These are phyloP conservation scores for Nephrotoma appendiculata DNA, from an alignment of 2,888 invertebrate species.

Conservation along the genomic window DNA sequence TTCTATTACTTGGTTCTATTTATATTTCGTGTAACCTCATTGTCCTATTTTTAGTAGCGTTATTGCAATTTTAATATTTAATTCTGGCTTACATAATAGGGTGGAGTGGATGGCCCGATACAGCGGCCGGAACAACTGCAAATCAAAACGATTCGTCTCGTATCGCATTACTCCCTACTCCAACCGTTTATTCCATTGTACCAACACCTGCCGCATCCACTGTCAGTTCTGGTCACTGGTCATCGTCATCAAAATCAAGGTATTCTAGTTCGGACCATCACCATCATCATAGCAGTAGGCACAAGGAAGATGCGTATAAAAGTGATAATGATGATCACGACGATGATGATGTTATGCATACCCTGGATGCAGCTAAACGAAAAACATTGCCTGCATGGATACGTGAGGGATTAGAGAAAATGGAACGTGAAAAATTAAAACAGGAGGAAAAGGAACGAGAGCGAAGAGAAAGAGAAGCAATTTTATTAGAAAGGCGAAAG, in stretches of 20 bases:
- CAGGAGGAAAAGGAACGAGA: slow-evolving; percentile 69
- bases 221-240: background rate
- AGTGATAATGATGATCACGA: background rate
- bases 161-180: background rate
- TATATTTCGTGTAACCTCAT: no score
- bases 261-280: slow-evolving; percentile 8
- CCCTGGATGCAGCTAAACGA: slow-evolving; percentile 69
- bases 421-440: slow-evolving; percentile 85
- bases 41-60: no score
- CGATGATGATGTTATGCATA: slow-evolving; percentile 22
- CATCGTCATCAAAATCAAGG: background rate
- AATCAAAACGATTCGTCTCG: background rate
- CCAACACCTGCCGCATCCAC: background rate
- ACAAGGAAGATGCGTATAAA: background rate
- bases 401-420: slow-evolving; percentile 79
- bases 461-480: slow-evolving; percentile 45
- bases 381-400: slow-evolving; percentile 96
- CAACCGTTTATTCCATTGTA: background rate
- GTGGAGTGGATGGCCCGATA: background rate
- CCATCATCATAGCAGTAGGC: background rate
- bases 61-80: no score
- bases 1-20: no score
- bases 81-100: background rate
- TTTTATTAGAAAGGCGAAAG: slow-evolving; percentile 35
- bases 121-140: background rate